Base-by-base conservation (phyloP, 2,888 invertebrate genomes). In the Agrochola litura region DNA sequence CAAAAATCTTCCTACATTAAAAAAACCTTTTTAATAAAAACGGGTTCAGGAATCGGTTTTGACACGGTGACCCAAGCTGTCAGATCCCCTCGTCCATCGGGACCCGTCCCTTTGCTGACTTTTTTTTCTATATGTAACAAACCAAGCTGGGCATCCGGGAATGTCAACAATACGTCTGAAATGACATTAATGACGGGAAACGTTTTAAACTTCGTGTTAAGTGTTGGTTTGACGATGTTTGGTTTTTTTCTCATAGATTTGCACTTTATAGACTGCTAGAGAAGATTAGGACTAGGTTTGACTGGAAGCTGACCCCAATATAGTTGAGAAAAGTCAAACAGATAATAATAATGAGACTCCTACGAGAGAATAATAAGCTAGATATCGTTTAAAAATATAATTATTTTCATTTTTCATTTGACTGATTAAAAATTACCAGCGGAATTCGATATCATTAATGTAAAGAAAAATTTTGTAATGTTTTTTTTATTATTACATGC, bases 11-110 rank as follows among this genome's bases (percentile, higher is more conserved):
- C 14, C 22, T 75, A 69, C 66, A 66, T 77, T 79, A 67, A 79
- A 81, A 74, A 54, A 58, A 16, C 30, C 19, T 78, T 85, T 85
- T 78, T 79, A 66, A 73, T 83, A 81, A 77, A 87, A 82, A 71
- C 70, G 79, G 58, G 65, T 82, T 81, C 65, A 49, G 68, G 73
- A 85, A 85, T 84, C 79, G 73, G 83, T 82, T 89, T 90, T 88
- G 89, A 89, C 85, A 89, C 81, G 73, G 82, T 80, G 83, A 90
- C 89, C 84, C 82, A 67, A 58, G 83, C 88, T 90, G 91, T 90
- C 90, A 90, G 86, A 86, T 83, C 84, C 88, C 90, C 87, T 87
- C 86, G 85, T 90, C 85, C 82, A 80, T 78, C 78, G 83, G 65
- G 81, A 88, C 88, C 86, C 81, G 84, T 87, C 81, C 83, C 67